phyloP scores from a whole-genome alignment of 2,797 vertebrate species.

The Crenichthys baileyi region DNA sequence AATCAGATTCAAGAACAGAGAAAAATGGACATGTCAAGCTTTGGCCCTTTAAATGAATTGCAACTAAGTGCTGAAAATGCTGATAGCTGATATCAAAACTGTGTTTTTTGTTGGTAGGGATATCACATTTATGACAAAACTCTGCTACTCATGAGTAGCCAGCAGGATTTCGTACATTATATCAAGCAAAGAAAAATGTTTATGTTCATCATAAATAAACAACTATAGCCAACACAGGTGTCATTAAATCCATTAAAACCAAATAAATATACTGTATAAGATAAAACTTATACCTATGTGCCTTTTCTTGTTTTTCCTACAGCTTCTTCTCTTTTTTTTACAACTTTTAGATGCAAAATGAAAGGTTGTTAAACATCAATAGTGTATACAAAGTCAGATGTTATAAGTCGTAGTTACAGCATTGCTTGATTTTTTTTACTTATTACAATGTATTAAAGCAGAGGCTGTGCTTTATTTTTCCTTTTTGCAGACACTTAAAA shows the following conservation, averaged over 20 bases:
- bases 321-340: neutral
- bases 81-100: neutral
- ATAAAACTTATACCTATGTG: neutral
- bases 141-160: neutral
- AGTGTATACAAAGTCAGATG: slow-evolving; percentile 4
- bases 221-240: slow-evolving; percentile 9
- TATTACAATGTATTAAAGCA: slow-evolving; percentile 61
- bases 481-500: neutral
- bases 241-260: neutral
- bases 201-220: slow-evolving; percentile 42
- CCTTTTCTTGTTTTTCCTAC: neutral
- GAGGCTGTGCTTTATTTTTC: slow-evolving; percentile 65
- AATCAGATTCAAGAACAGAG: neutral
- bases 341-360: neutral
- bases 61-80: neutral
- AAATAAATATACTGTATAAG: slow-evolving; percentile 29
- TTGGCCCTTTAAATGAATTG: neutral
- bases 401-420: neutral
- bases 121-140: neutral
- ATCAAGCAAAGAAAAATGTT: neutral
- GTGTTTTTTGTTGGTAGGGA: neutral
- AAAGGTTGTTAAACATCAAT: slow-evolving; percentile 58
- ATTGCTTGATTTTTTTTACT: neutral
- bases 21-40: neutral
- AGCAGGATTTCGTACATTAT: neutral